Evolutionary conservation across 1,140 invertebrate genomes (phyloP).

Genomic region (Cherax destructor): DNA sequence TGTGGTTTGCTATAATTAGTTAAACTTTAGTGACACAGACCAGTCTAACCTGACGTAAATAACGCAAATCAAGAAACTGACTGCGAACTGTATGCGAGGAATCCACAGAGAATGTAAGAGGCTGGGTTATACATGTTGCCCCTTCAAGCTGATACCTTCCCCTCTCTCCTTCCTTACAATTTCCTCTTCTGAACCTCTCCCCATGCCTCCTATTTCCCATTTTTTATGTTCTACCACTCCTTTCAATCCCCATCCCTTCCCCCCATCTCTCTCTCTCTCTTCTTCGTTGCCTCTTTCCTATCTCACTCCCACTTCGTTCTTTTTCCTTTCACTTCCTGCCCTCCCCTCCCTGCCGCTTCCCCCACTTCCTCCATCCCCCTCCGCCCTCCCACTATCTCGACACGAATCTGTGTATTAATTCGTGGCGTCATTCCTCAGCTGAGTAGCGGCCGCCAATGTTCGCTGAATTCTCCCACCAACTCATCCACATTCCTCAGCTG

Average conservation of each 20-base stretch:
- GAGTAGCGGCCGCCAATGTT: slow-evolving; percentile 16
- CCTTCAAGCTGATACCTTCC: too few species aligned
- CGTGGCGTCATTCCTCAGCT: background rate
- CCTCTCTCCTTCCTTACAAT: background rate
- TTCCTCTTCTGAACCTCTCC: background rate
- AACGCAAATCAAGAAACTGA: too few species aligned
- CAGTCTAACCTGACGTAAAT: too few species aligned
- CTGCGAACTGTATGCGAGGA: too few species aligned
- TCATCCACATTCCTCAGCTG: slow-evolving; percentile 40
- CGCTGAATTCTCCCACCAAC: slow-evolving; percentile 40
- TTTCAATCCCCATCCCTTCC: background rate
- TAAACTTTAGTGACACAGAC: too few species aligned
- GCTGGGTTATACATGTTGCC: too few species aligned
- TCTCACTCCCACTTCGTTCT: too few species aligned
- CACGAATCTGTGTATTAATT: slow-evolving; percentile 32
- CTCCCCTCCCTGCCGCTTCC: too few species aligned
- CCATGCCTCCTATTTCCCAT: background rate
- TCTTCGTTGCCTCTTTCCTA: background rate
- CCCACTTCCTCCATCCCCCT: too few species aligned
- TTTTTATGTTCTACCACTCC: background rate
- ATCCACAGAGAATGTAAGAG: too few species aligned
- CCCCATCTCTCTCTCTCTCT: background rate
- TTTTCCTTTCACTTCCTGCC: too few species aligned
- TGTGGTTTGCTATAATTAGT: too few species aligned
- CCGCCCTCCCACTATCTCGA: background rate